These are phyloP conservation scores for Sandelia bainsii DNA, from an alignment of 2,797 vertebrate species.

Conservation along the genomic window DNA sequence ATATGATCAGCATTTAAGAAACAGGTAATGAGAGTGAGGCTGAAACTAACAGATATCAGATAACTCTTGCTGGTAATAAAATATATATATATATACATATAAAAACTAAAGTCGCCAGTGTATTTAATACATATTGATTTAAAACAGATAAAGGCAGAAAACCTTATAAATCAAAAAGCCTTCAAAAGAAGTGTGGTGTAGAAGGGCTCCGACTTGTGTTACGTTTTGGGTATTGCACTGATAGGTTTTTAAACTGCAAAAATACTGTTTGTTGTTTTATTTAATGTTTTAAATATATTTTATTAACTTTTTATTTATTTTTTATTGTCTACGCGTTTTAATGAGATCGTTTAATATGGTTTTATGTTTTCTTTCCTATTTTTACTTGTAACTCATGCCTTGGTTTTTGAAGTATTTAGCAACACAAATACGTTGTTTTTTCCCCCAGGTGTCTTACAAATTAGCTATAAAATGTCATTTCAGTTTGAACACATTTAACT, in stretches of 20 bases:
- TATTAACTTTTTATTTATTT: too few species aligned
- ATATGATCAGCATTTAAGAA: background rate
- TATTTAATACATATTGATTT: too few species aligned
- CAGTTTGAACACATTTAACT: too few species aligned
- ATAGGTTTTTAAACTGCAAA: background rate
- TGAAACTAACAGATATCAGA: background rate
- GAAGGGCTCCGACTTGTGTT: background rate
- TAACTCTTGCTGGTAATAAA: background rate
- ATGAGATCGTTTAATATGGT: background rate
- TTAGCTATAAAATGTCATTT: too few species aligned
- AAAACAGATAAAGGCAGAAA: background rate
- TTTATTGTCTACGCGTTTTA: background rate
- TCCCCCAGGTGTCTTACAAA: too few species aligned
- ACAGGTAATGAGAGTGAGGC: background rate
- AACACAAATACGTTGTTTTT: too few species aligned
- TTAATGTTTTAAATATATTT: background rate
- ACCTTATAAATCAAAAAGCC: background rate
- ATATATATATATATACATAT: too few species aligned
- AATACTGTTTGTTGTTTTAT: too few species aligned
- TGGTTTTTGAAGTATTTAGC: too few species aligned
- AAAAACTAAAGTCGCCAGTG: too few species aligned
- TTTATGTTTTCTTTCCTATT: background rate
- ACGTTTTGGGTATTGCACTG: background rate
- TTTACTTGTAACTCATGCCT: too few species aligned
- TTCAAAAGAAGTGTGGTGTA: background rate